Conservation (phyloP, 2,797 vertebrate species). For the Percopsis omiscomaycus region DNA sequence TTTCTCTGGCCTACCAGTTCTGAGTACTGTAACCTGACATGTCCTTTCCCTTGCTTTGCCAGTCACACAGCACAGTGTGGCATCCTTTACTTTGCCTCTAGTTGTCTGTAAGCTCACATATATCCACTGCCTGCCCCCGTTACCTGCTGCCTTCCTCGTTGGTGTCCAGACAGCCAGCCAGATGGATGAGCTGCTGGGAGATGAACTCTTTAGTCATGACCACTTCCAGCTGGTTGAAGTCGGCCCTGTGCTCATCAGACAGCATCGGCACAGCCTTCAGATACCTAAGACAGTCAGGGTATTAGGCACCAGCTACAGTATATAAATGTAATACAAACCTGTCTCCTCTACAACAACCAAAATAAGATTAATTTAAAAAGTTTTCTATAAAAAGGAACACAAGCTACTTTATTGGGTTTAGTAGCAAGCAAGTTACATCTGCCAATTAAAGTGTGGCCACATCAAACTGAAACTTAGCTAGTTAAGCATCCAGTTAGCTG, state of each 20-base stretch:
- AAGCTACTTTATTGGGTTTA: neutral
- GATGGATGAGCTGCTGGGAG: conserved; percentile 89
- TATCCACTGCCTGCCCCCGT: conserved; percentile 8
- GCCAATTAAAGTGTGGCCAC: too few relatives aligned
- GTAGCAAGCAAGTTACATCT: neutral
- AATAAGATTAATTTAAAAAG: conserved; percentile 10
- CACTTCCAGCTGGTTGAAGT: conserved; percentile 86
- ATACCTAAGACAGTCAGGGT: conserved; percentile 59
- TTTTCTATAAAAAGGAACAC: neutral
- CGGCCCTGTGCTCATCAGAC: conserved; percentile 83
- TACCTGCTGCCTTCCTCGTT: conserved; percentile 94
- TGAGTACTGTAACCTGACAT: too few relatives aligned
- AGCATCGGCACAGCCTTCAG: conserved; percentile 84
- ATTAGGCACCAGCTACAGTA: too few relatives aligned
- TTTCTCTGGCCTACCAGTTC: too few relatives aligned
- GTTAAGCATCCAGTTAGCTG: conserved; percentile 15
- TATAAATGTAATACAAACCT: too few relatives aligned
- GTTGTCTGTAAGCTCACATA: neutral
- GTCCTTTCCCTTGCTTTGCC: too few relatives aligned
- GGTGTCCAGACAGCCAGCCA: conserved; percentile 88
- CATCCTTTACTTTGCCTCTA: neutral
- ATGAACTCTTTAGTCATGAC: conserved; percentile 96
- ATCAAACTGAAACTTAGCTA: neutral
- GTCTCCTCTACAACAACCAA: conserved; percentile 27
- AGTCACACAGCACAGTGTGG: too few relatives aligned